These are phyloP conservation scores for Uria aalge DNA, from an alignment of 2,113 vertebrate genomes.

Conservation along the genomic window DNA sequence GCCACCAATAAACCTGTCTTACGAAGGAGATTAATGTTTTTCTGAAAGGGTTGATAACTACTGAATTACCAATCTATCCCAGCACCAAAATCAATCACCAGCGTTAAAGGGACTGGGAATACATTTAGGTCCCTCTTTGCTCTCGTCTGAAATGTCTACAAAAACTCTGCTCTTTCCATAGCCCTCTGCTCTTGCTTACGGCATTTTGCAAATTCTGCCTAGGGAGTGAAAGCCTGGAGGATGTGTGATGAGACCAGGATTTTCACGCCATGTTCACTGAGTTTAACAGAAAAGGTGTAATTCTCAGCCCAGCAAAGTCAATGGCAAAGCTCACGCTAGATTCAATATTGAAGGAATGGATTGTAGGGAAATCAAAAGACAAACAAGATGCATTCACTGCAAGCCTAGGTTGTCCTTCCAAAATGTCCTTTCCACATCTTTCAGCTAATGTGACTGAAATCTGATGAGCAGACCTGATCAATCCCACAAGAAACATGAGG, in stretches of 20 bases:
- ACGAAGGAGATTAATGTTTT: conserved; percentile 26
- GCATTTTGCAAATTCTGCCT: neutral
- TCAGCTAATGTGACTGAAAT: neutral
- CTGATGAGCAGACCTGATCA: neutral
- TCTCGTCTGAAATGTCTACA: neutral
- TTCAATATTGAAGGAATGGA: neutral
- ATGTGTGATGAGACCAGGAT: neutral
- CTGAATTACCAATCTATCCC: conserved; percentile 21
- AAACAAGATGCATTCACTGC: neutral
- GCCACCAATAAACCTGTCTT: conserved; percentile 68
- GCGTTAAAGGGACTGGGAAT: neutral
- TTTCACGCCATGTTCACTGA: neutral
- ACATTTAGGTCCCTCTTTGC: neutral
- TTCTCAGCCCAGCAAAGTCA: neutral
- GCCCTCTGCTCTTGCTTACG: neutral
- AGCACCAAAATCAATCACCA: conserved; percentile 47
- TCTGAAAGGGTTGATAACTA: conserved; percentile 52
- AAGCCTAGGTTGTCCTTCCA: neutral
- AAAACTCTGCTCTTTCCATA: neutral
- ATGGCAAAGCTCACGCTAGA: neutral
- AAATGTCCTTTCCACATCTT: neutral
- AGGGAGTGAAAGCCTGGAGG: neutral
- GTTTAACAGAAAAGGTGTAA: neutral
- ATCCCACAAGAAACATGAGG: neutral
- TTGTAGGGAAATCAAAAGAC: neutral